Conservation (phyloP, 2,888 invertebrate species). For the Hydropsyche betteni region DNA sequence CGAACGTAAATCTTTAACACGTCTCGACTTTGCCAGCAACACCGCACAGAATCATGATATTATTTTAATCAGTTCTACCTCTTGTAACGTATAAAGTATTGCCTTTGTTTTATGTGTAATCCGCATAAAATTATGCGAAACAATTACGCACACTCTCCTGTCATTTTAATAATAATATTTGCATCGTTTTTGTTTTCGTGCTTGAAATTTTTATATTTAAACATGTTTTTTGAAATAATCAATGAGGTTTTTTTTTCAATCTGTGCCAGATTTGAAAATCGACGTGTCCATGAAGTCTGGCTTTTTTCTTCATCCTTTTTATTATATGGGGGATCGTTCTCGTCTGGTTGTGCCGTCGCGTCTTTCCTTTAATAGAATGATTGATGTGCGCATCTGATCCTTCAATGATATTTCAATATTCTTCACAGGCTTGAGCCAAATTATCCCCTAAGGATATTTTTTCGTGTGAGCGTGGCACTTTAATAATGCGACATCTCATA, state of each 20-base stretch:
- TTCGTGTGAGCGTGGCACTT: background rate
- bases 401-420: slow-evolving; percentile 23
- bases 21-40: slow-evolving; percentile 21
- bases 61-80: slow-evolving; percentile 18
- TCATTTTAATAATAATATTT: too few species aligned
- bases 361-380: slow-evolving; percentile 24
- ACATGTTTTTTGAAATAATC: background rate
- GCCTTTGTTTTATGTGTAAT: too few species aligned
- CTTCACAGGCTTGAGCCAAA: background rate
- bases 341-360: slow-evolving; percentile 2
- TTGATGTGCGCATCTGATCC: slow-evolving; percentile 12
- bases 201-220: too few species aligned
- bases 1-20: slow-evolving; percentile 33
- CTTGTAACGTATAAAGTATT: background rate
- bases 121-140: too few species aligned
- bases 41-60: slow-evolving; percentile 17
- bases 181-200: too few species aligned
- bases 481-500: slow-evolving; percentile 7
- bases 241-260: background rate
- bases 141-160: too few species aligned
- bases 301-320: slow-evolving; percentile 1
- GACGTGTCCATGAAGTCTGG: slow-evolving; percentile 14
- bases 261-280: slow-evolving; percentile 14
- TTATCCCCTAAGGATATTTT: background rate
- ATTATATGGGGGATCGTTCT: background rate